Evolutionary conservation across 2,113 vertebrate genomes (phyloP), one percentile per base, ranked within the genome.

Genomic region (Alligator sinensis): DNA sequence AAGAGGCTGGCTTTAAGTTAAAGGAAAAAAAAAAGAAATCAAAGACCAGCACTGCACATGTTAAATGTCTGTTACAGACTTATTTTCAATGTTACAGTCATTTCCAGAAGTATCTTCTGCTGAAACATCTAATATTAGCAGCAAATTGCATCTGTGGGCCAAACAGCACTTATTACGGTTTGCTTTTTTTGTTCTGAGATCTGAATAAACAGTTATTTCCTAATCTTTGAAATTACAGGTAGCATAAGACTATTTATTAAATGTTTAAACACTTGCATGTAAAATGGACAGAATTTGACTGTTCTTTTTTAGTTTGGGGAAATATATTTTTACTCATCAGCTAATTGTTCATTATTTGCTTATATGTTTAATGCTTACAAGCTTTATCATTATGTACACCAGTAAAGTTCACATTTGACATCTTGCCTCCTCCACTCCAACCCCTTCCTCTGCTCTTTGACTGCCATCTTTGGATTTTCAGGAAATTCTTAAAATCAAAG

Each of bases 351-450:
- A 47, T 47, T 80, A 92, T 4, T 70, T 30, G 24, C 75, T 77
- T 80, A 92, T 4, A 63, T 30, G 24, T 68, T 77, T 84, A 87
- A 76, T 80, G 28, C 55, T 28, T 82, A 9, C 16, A 68, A 82
- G 6, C 8, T 9, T 54, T 62, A 82, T 75, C 58, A 88, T 68
- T 84, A 88, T 15, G 38, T 13, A 61, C 2, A 47, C 78, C 84
- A 8, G 59, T 72, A 74, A 54, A 22, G n/a, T 24, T 76, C 77
- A 27, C 62, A 77, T 2, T 9, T 16, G 57, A 28, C 0, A 0
- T 3, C 5, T 19, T 15, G 59, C 63, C 57, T 89, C 72, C 80
- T 87, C 58, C 77, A 55, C 80, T 89, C 68, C 16, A 60, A 64
- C 12, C 64, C 19, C 89, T n/a, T 9, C 14, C 61, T 63, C 47